Base-by-base conservation (phyloP, 2,888 invertebrate species). In the Caenorhabditis imperialis region DNA sequence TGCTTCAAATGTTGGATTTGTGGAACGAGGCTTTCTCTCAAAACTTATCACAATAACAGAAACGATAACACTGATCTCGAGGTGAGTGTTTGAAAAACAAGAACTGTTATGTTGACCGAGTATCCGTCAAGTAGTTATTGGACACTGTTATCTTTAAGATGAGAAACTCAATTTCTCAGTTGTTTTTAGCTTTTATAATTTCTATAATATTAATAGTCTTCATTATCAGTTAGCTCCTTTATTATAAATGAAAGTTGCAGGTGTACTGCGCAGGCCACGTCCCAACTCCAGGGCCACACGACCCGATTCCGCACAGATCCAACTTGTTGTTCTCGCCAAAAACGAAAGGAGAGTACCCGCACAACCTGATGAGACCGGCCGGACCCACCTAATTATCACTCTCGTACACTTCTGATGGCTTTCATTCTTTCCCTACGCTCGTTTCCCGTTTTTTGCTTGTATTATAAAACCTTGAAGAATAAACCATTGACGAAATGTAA, bases 1-100 rank as follows among this genome's bases (percentile, higher is more conserved):
- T 86, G 86, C 70, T 87, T 87, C 80, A 88, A 88, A 71, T 88
- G 88, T 60, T 88, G 86, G 87, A 88, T 88, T 61, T 88, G 88
- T 74, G 88, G 88, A 18, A 87, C 87, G 6, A 65, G 88, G 37
- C 79, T 88, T 10, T 81, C 86, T 6, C 76, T 88, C 23, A 88
- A 88, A 75, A 88, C 88, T 2, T 88, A 88, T 73, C 85, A 84
- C 74, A 88, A 88, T 72, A 88, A 88, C 69, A 74, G 88, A 25
- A 88, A 88, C 67, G 88, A 88, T 79, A 87, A 85, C 22, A 86
- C 86, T 54, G 88, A 88, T 75, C 73, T 88, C 65, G 88, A 88
- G 78, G 87, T 87, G 18, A 27, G 22, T 3, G 10, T 16, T 18
- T 5, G 16, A 14, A 10, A 18, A 18, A 10, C 12, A 20, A 44